phyloP scores from a whole-genome alignment of 2,113 vertebrate species.

The Scomber japonicus region DNA sequence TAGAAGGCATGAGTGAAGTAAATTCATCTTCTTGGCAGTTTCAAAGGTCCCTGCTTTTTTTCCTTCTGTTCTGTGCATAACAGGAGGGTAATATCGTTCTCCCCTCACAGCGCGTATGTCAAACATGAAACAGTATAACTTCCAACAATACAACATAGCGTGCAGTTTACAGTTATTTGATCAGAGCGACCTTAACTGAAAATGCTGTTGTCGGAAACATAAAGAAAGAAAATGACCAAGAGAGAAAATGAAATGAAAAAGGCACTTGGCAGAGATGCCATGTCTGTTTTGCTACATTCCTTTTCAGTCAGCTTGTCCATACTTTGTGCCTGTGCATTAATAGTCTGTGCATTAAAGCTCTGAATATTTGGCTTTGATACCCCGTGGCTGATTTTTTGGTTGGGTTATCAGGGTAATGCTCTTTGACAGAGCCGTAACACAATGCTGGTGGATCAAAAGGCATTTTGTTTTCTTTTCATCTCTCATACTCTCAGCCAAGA shows the following conservation, averaged over 20 bases:
- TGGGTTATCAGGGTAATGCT: slow-evolving; percentile 69
- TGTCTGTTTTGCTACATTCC: slow-evolving; percentile 10
- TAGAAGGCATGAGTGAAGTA: slow-evolving; percentile 19
- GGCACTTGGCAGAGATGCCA: slow-evolving; percentile 42
- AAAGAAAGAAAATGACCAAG: slow-evolving; percentile 42
- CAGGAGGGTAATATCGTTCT: slow-evolving; percentile 57
- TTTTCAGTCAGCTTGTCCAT: slow-evolving; percentile 16
- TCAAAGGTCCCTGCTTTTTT: slow-evolving; percentile 49
- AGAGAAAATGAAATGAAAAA: slow-evolving; percentile 60
- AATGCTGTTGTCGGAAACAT: slow-evolving; percentile 58
- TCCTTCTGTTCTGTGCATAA: slow-evolving; percentile 25
- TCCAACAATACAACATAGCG: slow-evolving; percentile 64
- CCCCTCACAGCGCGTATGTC: slow-evolving; percentile 51
- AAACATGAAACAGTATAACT: slow-evolving; percentile 70
- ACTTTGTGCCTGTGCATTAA: slow-evolving; percentile 48
- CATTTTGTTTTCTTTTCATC: slow-evolving; percentile 78
- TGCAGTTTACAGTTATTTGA: slow-evolving; percentile 69
- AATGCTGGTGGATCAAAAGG: slow-evolving; percentile 70
- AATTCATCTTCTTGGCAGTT: slow-evolving; percentile 63
- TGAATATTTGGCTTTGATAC: slow-evolving; percentile 53
- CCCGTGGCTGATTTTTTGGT: slow-evolving; percentile 42
- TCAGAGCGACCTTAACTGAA: slow-evolving; percentile 63
- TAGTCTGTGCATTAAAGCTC: slow-evolving; percentile 51
- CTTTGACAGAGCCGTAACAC: slow-evolving; percentile 71
- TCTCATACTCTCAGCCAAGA: slow-evolving; percentile 50